Base-by-base conservation (phyloP, 2,888 invertebrate species). In the Ophioninae sp. region DNA sequence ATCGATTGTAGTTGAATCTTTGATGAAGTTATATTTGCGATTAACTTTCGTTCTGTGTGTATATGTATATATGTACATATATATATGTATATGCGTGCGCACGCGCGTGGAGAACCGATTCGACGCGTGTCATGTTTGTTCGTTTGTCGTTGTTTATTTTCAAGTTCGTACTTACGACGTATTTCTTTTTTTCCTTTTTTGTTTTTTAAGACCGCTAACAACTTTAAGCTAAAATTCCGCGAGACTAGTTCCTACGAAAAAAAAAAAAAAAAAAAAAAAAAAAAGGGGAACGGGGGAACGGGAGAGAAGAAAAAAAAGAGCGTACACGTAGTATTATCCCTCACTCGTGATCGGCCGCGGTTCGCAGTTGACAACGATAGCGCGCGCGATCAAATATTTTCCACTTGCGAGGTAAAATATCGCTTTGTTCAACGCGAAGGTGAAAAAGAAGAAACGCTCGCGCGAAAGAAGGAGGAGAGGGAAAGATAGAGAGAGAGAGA, bases 201-300 rank as follows among this genome's bases (percentile, higher is more conserved):
- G 69, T n/a, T n/a, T n/a, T n/a, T 56, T 69, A 17, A 13, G 17
- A 30, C 30, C 50, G 44, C 50, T 10, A 68, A 44, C 23, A 2
- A 56, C 50, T 23, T 72, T 39, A 23, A 39, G 72, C 56, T 65
- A 20, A 65, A 61, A 73, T 73, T 65, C 44, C 72, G 65, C 72
- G 65, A 72, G 72, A 44, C 65, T 73, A 79, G 79, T 79, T 79
- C 79, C 79, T 79, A 79, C 59, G 59, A 59, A 56, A 59, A 64
- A 64, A 17, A 30, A 77, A 30, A 62, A 21, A 64, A 39, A 79
- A 21, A 23, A 57, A 57, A 21, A n/a, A 7, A 30, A 30, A 30
- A 2, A 2, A 30, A 2, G 30, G 30, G 30, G 30, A 30, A 30
- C 30, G 30, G 30, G 30, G 30, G 3, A 30, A 30, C 3, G 7